phyloP scores from a whole-genome alignment of 1,140 invertebrate species.

The Choristoneura fumiferana region DNA sequence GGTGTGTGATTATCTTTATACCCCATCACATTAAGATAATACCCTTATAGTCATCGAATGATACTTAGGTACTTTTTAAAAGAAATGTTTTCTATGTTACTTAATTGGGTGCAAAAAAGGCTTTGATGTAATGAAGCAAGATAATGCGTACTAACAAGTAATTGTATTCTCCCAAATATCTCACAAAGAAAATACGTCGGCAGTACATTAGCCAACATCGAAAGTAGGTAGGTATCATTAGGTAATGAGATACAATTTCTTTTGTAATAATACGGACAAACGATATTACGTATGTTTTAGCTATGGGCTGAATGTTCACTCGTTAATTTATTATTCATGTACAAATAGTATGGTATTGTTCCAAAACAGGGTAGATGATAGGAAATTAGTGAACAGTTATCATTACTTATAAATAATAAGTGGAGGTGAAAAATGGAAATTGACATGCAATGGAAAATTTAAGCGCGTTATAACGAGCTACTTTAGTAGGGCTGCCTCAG shows the following conservation, averaged over 20 bases:
- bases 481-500: no score
- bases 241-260: constrained; percentile 9
- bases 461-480: no score
- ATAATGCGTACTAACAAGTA: no score
- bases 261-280: constrained; percentile 7
- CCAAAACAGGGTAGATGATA: constrained; percentile 10
- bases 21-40: not conserved
- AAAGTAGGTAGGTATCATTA: not conserved
- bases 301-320: constrained; percentile 4
- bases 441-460: constrained; percentile 4
- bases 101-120: no score
- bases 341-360: constrained; percentile 16
- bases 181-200: no score
- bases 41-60: not conserved
- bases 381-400: constrained; percentile 16
- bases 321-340: constrained; percentile 17
- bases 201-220: not conserved
- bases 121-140: no score
- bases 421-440: constrained; percentile 4
- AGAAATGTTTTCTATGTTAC: no score
- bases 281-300: constrained; percentile 9
- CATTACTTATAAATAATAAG: constrained; percentile 15
- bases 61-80: no score
- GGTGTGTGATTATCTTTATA: constrained; percentile 5
- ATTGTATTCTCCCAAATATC: no score